phyloP scores from a whole-genome alignment of 2,888 invertebrate species.

The Acleris laterana region DNA sequence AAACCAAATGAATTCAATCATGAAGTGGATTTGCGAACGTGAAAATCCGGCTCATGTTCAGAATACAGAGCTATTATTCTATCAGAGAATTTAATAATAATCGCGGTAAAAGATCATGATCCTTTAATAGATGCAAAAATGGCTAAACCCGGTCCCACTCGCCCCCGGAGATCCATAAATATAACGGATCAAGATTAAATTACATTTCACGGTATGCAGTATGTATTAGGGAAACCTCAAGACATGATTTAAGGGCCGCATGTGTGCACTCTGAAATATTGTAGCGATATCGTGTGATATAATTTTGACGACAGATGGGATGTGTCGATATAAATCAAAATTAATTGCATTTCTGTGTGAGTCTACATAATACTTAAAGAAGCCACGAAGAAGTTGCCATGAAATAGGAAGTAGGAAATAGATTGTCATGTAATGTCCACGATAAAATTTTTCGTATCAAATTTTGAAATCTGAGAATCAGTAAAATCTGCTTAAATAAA shows the following conservation, averaged over 20 bases:
- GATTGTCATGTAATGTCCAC: too few species aligned
- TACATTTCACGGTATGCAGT: slow-evolving; percentile 43
- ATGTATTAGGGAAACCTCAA: slow-evolving; percentile 44
- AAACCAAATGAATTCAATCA: not conserved
- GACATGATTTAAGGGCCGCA: slow-evolving; percentile 39
- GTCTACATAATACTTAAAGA: too few species aligned
- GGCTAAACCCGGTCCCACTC: slow-evolving; percentile 26
- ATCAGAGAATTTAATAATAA: slow-evolving; percentile 27
- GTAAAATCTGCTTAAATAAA: too few species aligned
- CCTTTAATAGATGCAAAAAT: slow-evolving; percentile 35
- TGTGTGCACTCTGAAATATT: slow-evolving; percentile 22
- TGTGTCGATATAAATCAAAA: not conserved
- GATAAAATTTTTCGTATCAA: too few species aligned
- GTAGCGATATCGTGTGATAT: slow-evolving; percentile 1
- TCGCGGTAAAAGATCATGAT: slow-evolving; percentile 21
- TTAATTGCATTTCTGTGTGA: too few species aligned
- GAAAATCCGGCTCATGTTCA: not conserved
- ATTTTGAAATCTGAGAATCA: too few species aligned
- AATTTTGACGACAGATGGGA: not conserved
- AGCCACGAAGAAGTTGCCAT: too few species aligned
- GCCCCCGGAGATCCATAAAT: slow-evolving; percentile 44
- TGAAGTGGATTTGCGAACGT: not conserved
- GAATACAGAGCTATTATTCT: slow-evolving; percentile 8
- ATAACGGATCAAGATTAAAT: slow-evolving; percentile 45
- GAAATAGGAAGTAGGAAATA: too few species aligned